Evolutionary conservation across 2,113 vertebrate species (phyloP), one percentile per base, ranked within the genome.

Genomic region (Gymnogyps californianus): DNA sequence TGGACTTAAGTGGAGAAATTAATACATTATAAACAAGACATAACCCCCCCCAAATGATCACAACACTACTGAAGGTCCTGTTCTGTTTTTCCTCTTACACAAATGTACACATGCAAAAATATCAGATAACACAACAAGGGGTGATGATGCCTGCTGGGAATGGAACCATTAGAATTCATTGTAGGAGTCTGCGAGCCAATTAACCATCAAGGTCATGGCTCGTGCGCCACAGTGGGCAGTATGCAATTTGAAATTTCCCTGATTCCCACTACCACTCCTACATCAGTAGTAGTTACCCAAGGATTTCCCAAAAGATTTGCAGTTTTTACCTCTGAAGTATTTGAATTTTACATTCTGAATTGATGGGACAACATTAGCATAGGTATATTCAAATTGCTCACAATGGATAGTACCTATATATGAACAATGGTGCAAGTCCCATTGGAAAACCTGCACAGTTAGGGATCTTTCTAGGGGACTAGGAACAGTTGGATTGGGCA

Each of bases 321-420:
- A 44, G 26, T 29, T 83, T 87, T 83, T 64, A 42, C 11, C 6
- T 75, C 36, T 72, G 16, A 64, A 49, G 12, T 83, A 38, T 58
- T 49, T 26, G 38, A n/a, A 49, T 65, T 28, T 49, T 64, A 32
- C 4, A 1, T 75, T 70, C 0, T 0, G 9, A 38, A 79, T 87
- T 87, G 31, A 38, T 62, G 55, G 31, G 42, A 52, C 70, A 46
- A 5, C 13, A 11, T 64, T 58, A 49, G n/a, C 31, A n/a, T 21
- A 49, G 20, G 19, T 52, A 24, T 49, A 75, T 54, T 69, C 31
- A 26, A 22, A 29, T 74, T 79, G 34, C 38, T 83, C 7, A 15
- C 51, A 58, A 22, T 36, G 16, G 31, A 36, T 46, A 52, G 34
- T 58, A 47, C 42, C 42, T 57, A 14, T 1, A 7, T 52, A 31